A percentile compares a stretch with the other conserved stretches of the same genome.
Conservation (phyloP, 2,888 invertebrate species). For the Proisotoma minuta region DNA sequence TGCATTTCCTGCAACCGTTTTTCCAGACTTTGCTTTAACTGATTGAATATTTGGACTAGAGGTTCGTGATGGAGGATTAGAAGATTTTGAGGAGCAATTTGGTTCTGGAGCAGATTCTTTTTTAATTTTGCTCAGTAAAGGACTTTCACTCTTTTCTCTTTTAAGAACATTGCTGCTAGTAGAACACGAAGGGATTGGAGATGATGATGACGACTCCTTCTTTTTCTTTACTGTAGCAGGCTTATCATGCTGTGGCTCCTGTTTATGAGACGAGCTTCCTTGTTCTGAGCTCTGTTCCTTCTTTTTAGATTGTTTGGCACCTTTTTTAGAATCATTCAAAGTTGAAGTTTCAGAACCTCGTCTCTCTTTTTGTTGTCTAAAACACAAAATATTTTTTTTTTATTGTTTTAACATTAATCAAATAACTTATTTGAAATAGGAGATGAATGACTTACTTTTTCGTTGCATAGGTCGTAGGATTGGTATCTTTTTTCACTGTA, state of each 20-base stretch:
- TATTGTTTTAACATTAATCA: conserved; percentile 10
- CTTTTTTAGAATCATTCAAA: no score
- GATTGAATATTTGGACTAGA: conserved; percentile 6
- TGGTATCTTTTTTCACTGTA: conserved; percentile 43
- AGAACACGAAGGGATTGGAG: not conserved
- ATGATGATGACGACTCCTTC: no score
- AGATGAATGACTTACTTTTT: conserved; percentile 30
- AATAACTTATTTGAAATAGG: conserved; percentile 13
- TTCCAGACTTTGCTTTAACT: no score
- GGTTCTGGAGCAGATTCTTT: not conserved
- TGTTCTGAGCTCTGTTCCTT: not conserved
- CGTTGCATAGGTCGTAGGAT: conserved; percentile 39
- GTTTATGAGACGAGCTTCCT: not conserved
- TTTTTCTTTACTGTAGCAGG: not conserved
- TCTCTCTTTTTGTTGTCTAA: conserved; percentile 4
- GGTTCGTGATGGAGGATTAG: not conserved
- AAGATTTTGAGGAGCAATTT: not conserved
- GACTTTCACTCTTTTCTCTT: not conserved
- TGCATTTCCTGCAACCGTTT: no score
- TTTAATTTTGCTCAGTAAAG: not conserved
- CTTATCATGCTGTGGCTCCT: not conserved
- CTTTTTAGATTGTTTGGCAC: conserved; percentile 1
- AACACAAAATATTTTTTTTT: conserved; percentile 2
- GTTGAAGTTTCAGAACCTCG: no score
- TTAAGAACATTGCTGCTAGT: not conserved